Conservation (phyloP, 1,140 invertebrate genomes). For the Drosophila biarmipes region DNA sequence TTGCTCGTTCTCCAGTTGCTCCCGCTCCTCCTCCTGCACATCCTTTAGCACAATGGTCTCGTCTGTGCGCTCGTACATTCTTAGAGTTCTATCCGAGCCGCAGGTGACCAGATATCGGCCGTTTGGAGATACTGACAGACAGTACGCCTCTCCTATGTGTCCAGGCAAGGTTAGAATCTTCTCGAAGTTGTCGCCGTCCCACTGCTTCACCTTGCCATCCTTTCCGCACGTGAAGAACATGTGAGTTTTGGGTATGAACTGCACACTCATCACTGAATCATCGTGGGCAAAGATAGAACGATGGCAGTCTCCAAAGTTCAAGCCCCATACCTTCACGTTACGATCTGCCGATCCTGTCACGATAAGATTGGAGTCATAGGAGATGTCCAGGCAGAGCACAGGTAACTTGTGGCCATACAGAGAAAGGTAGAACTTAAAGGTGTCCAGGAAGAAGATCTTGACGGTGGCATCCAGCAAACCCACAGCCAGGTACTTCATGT, state of each 20-base stretch:
- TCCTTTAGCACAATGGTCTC: conserved; percentile 97
- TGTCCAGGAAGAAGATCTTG: conserved; percentile 97
- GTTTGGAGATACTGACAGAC: conserved; percentile 91
- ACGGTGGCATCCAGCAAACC: conserved; percentile 96
- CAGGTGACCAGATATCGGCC: conserved; percentile 92
- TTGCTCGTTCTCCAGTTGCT: conserved; percentile 89
- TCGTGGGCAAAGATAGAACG: conserved; percentile 96
- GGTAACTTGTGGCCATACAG: conserved; percentile 99
- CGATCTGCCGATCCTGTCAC: conserved; percentile 97
- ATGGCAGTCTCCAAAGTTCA: conserved; percentile 99
- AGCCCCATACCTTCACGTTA: conserved; percentile 98
- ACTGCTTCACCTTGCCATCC: conserved; percentile 97
- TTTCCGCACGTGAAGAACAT: conserved; percentile 97
- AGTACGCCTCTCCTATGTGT: conserved; percentile 92
- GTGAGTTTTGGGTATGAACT: conserved; percentile 96
- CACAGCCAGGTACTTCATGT: conserved; percentile 95
- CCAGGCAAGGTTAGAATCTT: conserved; percentile 94
- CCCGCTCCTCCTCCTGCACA: conserved; percentile 93
- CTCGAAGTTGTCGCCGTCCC: conserved; percentile 97
- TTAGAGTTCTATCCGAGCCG: conserved; percentile 94
- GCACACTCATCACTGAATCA: conserved; percentile 94
- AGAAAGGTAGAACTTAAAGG: conserved; percentile 97
- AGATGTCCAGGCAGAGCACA: conserved; percentile 97
- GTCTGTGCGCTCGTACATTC: conserved; percentile 94
- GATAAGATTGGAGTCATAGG: conserved; percentile 94